phyloP scores from a whole-genome alignment of 2,113 vertebrate species.

The Progne subis region DNA sequence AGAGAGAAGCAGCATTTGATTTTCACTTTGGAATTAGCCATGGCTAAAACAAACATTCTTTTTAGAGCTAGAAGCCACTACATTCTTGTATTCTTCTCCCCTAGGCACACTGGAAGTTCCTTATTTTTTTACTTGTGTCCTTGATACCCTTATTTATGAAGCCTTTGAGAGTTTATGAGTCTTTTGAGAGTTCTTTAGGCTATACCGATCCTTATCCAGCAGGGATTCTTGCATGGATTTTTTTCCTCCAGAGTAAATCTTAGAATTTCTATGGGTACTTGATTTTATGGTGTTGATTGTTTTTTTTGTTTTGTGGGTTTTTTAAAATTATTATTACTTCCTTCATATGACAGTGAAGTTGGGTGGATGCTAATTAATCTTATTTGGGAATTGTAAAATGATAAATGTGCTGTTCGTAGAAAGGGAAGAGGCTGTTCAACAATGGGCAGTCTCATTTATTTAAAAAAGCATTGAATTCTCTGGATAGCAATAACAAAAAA shows the following conservation, averaged over 20 bases:
- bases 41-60: background rate
- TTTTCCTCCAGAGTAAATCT: background rate
- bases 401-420: fast-evolving
- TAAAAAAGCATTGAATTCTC: background rate
- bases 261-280: background rate
- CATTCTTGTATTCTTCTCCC: background rate
- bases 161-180: too few species aligned
- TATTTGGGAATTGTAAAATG: background rate
- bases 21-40: background rate
- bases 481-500: background rate
- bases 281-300: background rate
- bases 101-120: background rate
- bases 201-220: background rate
- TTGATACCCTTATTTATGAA: background rate
- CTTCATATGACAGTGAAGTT: background rate
- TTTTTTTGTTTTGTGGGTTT: background rate
- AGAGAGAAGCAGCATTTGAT: background rate
- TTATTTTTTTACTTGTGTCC: background rate
- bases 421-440: background rate
- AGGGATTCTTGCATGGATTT: background rate
- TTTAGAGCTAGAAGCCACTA: background rate
- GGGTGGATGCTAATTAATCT: background rate
- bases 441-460: background rate
- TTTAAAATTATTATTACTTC: background rate
- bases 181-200: background rate